Evolutionary conservation across 2,113 vertebrate species (phyloP).

Genomic region (Regulus satrapa): DNA sequence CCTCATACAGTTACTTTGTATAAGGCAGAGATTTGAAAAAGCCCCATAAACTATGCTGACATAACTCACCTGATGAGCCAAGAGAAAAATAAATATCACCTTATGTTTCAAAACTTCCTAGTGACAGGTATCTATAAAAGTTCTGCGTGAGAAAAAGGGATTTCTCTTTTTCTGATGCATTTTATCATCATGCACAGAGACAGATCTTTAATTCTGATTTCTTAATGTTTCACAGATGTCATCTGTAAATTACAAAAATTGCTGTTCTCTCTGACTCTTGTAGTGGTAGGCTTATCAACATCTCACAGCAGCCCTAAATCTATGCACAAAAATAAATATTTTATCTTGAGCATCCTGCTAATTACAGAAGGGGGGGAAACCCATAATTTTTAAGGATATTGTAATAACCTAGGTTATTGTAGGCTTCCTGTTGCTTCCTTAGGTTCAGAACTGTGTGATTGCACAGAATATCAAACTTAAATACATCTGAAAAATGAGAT

Average conservation of each 20-base stretch:
- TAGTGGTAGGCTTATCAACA: neutral
- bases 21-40: neutral
- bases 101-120: neutral
- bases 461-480: neutral
- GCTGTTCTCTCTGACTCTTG: neutral
- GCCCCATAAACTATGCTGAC: neutral
- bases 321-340: neutral
- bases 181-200: neutral
- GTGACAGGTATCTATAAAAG: neutral
- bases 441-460: neutral
- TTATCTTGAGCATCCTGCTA: neutral
- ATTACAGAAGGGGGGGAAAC: neutral
- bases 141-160: neutral
- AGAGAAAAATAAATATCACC: neutral
- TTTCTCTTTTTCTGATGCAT: neutral
- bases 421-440: neutral
- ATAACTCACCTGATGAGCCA: neutral
- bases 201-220: neutral
- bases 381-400: neutral
- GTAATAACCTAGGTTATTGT: neutral
- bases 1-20: neutral
- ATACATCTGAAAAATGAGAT: neutral
- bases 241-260: neutral
- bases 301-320: neutral
- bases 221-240: neutral